Conservation (phyloP, 2,888 invertebrate species). For the Drosophila kambysellisi region DNA sequence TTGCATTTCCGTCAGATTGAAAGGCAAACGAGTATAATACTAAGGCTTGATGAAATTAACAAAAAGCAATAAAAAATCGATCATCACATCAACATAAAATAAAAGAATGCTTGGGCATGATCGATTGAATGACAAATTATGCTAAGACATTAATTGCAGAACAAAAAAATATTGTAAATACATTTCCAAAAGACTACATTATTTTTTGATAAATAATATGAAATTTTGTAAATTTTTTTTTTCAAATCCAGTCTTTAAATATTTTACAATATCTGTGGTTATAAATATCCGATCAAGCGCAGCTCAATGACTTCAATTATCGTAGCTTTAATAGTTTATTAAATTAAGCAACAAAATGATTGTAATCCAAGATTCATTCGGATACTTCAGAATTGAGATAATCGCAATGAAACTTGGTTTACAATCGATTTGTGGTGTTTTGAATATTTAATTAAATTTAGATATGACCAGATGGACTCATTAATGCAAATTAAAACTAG, state of each 20-base stretch:
- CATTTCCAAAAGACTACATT: background rate
- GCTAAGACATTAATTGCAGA: background rate
- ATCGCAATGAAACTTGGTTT: background rate
- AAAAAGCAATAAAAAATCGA: slow-evolving; percentile 37
- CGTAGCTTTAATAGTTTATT: background rate
- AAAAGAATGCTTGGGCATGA: slow-evolving; percentile 59
- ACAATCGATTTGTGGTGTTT: background rate
- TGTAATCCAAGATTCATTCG: background rate
- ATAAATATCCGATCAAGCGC: background rate
- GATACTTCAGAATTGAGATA: background rate
- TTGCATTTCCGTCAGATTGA: slow-evolving; percentile 68
- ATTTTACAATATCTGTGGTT: background rate
- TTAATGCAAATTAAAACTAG: background rate
- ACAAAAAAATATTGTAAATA: background rate
- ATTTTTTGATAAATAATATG: background rate
- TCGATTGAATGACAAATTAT: slow-evolving; percentile 8
- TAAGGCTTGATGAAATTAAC: slow-evolving; percentile 15
- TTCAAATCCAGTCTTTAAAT: background rate
- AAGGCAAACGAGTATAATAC: slow-evolving; percentile 68
- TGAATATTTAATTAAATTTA: slow-evolving; percentile 4
- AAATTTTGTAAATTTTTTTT: background rate
- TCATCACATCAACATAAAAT: slow-evolving; percentile 63
- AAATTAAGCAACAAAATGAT: background rate
- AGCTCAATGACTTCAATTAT: background rate
- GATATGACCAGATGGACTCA: slow-evolving; percentile 1